phyloP scores from a whole-genome alignment of 2,113 vertebrate species.

The Notothenia rossii region DNA sequence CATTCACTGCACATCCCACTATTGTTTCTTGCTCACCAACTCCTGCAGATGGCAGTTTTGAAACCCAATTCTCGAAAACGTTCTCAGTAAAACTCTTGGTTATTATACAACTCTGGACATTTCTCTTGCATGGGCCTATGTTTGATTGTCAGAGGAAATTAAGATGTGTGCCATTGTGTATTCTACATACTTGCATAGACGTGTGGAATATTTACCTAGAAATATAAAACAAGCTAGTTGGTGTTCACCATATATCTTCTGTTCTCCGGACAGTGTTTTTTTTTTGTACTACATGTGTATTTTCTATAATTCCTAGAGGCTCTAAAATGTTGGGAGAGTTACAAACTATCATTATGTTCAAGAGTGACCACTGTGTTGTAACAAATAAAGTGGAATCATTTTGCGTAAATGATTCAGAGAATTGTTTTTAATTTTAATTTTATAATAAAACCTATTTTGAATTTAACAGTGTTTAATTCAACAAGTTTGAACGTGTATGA shows the following conservation, averaged over 20 bases:
- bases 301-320: slow-evolving; percentile 64
- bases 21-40: background rate
- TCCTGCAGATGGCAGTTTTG: slow-evolving; percentile 1
- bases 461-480: slow-evolving; percentile 9
- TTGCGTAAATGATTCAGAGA: slow-evolving; percentile 28
- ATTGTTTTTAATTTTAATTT: slow-evolving; percentile 43
- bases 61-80: slow-evolving; percentile 38
- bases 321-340: slow-evolving; percentile 34
- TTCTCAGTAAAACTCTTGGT: background rate
- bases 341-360: slow-evolving; percentile 47
- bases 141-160: slow-evolving; percentile 28
- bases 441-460: slow-evolving; percentile 31
- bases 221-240: slow-evolving; percentile 16
- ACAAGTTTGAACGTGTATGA: background rate
- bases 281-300: slow-evolving; percentile 65
- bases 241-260: slow-evolving; percentile 35
- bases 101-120: slow-evolving; percentile 7
- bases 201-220: slow-evolving; percentile 21
- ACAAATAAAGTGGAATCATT: slow-evolving; percentile 63
- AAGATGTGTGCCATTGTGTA: slow-evolving; percentile 56
- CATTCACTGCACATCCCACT: background rate
- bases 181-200: slow-evolving; percentile 34
- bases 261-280: slow-evolving; percentile 37
- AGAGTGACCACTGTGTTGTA: slow-evolving; percentile 51
- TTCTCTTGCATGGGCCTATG: slow-evolving; percentile 51